phyloP scores from a whole-genome alignment of 2,888 invertebrate genomes.

The Lycia hirtaria region DNA sequence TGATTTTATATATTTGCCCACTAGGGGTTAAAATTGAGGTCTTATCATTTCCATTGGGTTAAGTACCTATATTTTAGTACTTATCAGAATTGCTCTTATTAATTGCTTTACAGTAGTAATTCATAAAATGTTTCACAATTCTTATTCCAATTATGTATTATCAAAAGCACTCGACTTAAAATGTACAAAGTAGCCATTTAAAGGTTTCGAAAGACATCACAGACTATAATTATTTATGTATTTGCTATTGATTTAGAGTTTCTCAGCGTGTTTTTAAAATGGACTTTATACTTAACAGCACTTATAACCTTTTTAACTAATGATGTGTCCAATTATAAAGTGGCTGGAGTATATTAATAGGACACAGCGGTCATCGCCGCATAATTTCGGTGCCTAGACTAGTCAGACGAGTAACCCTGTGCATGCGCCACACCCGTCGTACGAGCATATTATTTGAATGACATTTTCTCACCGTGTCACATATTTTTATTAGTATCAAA shows the following conservation, averaged over 20 bases:
- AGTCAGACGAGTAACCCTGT: conserved; percentile 35
- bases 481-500: not conserved
- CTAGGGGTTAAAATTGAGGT: not conserved
- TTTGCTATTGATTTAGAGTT: conserved; percentile 18
- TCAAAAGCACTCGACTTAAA: conserved; percentile 2
- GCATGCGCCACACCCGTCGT: conserved; percentile 4
- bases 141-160: conserved; percentile 7
- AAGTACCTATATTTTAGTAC: not conserved
- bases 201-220: conserved; percentile 15
- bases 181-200: conserved; percentile 5
- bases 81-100: conserved; percentile 4
- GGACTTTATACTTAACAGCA: conserved; percentile 39
- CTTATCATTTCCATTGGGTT: not conserved
- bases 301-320: conserved; percentile 27
- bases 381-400: conserved; percentile 52
- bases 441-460: conserved; percentile 1
- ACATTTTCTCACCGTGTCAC: not conserved
- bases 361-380: conserved; percentile 55
- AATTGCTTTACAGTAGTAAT: no score
- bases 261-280: conserved; percentile 13
- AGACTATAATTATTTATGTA: conserved; percentile 14
- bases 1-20: not conserved
- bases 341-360: conserved; percentile 32
- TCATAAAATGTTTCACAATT: conserved; percentile 9
- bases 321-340: conserved; percentile 43